Evolutionary conservation across 2,888 invertebrate species (phyloP).

Genomic region (Lasioglossum morio): DNA sequence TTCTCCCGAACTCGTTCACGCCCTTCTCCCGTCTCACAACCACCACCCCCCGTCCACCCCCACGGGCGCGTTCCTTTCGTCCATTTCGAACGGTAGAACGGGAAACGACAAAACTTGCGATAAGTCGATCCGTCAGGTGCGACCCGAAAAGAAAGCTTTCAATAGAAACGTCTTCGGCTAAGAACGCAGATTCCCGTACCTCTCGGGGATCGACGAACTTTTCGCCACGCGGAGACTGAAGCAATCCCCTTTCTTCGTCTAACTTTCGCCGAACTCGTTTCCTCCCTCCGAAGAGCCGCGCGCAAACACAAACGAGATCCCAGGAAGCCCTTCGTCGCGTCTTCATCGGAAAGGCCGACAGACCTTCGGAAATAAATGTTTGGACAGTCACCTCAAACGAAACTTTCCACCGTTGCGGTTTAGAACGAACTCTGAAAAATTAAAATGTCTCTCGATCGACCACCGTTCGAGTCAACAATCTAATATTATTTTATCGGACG

Average conservation of each 20-base stretch:
- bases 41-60: background rate
- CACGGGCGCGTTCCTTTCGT: conserved; percentile 11
- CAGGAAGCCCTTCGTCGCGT: conserved; percentile 8
- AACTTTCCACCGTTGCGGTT: background rate
- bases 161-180: conserved; percentile 73
- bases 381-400: background rate
- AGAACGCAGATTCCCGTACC: conserved; percentile 69
- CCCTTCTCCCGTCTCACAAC: conserved; percentile 19
- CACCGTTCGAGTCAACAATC: background rate
- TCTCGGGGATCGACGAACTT: conserved; percentile 69
- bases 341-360: background rate
- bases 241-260: conserved; percentile 51
- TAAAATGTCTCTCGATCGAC: background rate
- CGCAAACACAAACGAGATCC: conserved; percentile 52
- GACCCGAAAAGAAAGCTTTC: conserved; percentile 77
- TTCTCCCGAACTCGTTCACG: conserved; percentile 55
- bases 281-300: conserved; percentile 49
- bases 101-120: conserved; percentile 68
- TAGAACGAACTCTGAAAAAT: background rate
- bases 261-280: conserved; percentile 63
- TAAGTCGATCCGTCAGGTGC: conserved; percentile 78
- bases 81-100: conserved; percentile 23
- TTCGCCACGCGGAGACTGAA: conserved; percentile 48
- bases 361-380: background rate
- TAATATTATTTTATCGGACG: background rate